phyloP scores from a whole-genome alignment of 2,888 invertebrate genomes.

The Epirrhoe alternata region DNA sequence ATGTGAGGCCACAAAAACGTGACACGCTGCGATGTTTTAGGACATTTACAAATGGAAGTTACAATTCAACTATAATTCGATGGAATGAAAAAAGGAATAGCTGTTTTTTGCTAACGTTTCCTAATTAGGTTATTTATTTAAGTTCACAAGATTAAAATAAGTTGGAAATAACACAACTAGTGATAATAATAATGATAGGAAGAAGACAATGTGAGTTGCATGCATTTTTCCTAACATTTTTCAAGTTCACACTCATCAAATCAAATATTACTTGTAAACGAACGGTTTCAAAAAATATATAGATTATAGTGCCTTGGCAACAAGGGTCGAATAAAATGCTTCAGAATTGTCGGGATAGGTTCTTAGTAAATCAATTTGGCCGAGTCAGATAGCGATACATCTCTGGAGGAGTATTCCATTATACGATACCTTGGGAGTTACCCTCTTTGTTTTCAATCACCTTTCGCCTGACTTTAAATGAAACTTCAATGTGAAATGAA shows the following conservation, averaged over 20 bases:
- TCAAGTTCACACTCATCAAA: too few species aligned
- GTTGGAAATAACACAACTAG: too few species aligned
- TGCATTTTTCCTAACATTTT: too few species aligned
- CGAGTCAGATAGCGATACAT: constrained; percentile 64
- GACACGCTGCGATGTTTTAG: constrained; percentile 62
- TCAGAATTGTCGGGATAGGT: constrained; percentile 22
- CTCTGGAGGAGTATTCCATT: constrained; percentile 57
- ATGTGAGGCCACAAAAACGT: constrained; percentile 62
- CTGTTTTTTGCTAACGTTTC: not conserved
- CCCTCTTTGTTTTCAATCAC: constrained; percentile 52
- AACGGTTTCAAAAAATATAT: too few species aligned
- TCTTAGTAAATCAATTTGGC: constrained; percentile 62
- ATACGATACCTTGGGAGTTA: constrained; percentile 47
- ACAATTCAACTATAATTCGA: constrained; percentile 51
- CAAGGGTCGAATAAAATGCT: constrained; percentile 22
- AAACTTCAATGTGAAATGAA: not conserved
- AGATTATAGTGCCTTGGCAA: not conserved
- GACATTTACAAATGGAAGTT: constrained; percentile 64
- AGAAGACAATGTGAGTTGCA: too few species aligned
- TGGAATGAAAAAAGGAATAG: not conserved
- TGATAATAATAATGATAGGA: too few species aligned
- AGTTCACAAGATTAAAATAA: too few species aligned
- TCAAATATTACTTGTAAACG: too few species aligned
- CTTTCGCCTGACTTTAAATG: constrained; percentile 9
- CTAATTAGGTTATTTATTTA: too few species aligned